These are phyloP conservation scores for Creontiades dilutus DNA, from an alignment of 2,888 invertebrate genomes.

Conservation along the genomic window DNA sequence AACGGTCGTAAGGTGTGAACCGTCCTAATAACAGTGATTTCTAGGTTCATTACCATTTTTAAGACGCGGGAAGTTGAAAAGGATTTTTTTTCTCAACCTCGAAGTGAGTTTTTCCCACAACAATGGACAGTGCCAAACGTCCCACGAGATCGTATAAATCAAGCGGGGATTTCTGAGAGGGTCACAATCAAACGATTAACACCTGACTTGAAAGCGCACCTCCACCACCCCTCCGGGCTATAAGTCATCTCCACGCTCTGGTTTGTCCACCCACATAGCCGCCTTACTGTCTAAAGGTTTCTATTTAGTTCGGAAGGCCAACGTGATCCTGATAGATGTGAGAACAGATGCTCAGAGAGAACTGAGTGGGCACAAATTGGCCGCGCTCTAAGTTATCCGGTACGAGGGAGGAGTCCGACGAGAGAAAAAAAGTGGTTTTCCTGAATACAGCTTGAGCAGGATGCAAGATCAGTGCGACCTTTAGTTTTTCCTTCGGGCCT, in stretches of 20 bases:
- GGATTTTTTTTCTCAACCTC: conserved; percentile 1
- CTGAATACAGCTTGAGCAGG: background rate
- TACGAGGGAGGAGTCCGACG: conserved; percentile 4
- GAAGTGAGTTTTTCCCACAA: background rate
- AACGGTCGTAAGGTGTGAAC: background rate
- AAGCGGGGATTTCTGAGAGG: background rate
- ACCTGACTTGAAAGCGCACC: conserved; percentile 1
- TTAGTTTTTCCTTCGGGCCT: no score
- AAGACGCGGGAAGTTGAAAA: conserved; percentile 24
- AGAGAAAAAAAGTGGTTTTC: background rate
- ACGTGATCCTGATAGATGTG: conserved; percentile 27
- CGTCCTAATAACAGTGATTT: conserved; percentile 52
- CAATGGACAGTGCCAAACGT: conserved; percentile 9
- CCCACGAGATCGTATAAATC: conserved; percentile 4
- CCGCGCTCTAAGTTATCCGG: background rate
- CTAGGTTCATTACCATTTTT: conserved; percentile 38
- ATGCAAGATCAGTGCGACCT: background rate
- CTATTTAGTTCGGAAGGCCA: conserved; percentile 36
- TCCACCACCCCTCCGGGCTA: background rate
- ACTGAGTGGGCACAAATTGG: conserved; percentile 22
- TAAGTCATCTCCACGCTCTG: conserved; percentile 57
- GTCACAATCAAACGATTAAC: conserved; percentile 25
- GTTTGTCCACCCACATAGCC: conserved; percentile 49
- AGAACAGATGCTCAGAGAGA: conserved; percentile 26
- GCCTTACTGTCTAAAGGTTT: conserved; percentile 37